Conservation (phyloP, 2,888 invertebrate species). For the Merodon equestris region DNA sequence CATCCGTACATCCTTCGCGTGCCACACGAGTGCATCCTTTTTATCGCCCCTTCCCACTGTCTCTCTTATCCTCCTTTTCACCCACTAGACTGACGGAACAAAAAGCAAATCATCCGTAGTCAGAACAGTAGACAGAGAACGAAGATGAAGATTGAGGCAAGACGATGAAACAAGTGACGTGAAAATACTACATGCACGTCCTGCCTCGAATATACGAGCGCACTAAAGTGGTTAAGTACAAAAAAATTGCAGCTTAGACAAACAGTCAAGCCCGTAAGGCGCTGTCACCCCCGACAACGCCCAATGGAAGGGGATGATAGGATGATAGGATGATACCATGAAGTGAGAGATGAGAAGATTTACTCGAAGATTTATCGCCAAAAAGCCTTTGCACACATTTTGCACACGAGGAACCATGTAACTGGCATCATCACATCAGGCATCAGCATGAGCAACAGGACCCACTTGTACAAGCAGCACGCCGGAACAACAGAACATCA, state of each 20-base stretch:
- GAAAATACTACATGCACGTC: constrained; percentile 44
- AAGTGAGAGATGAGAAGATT: constrained; percentile 50
- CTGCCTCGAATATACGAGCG: constrained; percentile 57
- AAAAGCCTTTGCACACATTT: constrained; percentile 57
- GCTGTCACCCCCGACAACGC: neutral
- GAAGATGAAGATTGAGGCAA: constrained; percentile 27
- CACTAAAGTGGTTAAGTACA: constrained; percentile 65
- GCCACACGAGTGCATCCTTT: constrained; percentile 47
- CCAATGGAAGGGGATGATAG: constrained; percentile 6
- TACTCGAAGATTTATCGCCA: constrained; percentile 60
- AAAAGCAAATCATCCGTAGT: neutral
- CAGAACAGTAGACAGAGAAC: too few relatives aligned
- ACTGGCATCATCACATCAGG: constrained; percentile 1
- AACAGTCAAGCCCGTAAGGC: neutral
- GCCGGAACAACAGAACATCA: neutral
- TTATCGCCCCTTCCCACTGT: neutral
- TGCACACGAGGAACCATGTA: constrained; percentile 9
- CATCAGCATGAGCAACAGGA: constrained; percentile 32
- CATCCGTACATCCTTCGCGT: constrained; percentile 14
- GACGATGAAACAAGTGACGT: constrained; percentile 63
- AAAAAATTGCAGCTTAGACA: constrained; percentile 57
- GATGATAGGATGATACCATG: constrained; percentile 31
- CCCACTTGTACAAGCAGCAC: neutral
- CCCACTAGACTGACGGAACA: neutral
- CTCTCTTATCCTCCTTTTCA: neutral